Evolutionary conservation across 1,140 invertebrate genomes (phyloP), one percentile per base, ranked within the genome.

Genomic region (Achatina immaculata): DNA sequence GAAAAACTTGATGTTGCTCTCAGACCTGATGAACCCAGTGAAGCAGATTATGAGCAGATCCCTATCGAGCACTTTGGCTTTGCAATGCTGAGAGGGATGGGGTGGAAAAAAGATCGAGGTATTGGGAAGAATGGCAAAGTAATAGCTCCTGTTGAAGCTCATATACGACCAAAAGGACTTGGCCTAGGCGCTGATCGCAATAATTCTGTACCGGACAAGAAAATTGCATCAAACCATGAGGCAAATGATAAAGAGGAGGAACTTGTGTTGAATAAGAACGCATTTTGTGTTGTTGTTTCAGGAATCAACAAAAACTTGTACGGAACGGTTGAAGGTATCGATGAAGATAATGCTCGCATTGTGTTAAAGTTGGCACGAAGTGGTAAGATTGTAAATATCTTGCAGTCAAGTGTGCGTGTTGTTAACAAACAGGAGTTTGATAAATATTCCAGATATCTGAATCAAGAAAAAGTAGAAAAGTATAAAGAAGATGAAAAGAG

Each of bases 51-150:
- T 93, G 96, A 98, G 87, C 92, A 94, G 84, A 94, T 98, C 72
- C 97, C 97, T 1, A 94, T 99, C 68, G 93, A 94, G 89, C 93
- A 95, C 68, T 99, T 95, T 95, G 97, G 97, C 11, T 83, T 96
- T 85, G 97, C 97, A 7, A 95, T 98, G 95, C 91, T 99, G 24
- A 91, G 96, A 86, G 97, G 97, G 48, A 99, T 99, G 97, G 97
- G 97, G 0, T 99, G 96, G 96, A 94, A 94, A 84, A 93, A 95
- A 83, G 94, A 92, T 43, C 94, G 94, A 93, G 95, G 93, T 84
- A 94, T 94, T 88, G 95, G 93, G 0, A 89, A 88, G 80, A 93
- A 93, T 90, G 91, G 91, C 84, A 93, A 92, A 86, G 62, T 93
- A 51, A 91, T 94, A 9, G 87, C 90, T 75, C 89, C 93, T 66